Base-by-base conservation (phyloP, 2,888 invertebrate genomes). In the Aphidoletes aphidimyza region DNA sequence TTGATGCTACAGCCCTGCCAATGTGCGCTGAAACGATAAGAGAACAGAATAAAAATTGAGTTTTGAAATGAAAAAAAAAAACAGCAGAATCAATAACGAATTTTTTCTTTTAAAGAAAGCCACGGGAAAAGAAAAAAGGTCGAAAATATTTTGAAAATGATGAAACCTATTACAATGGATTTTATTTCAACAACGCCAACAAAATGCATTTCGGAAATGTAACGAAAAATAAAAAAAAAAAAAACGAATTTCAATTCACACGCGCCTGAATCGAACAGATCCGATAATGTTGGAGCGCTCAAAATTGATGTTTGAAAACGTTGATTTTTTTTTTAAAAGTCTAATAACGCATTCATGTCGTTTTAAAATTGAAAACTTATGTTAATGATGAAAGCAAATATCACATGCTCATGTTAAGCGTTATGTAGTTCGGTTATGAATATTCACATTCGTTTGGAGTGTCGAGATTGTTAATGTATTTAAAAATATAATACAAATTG, bases 11-110 rank as follows among this genome's bases (percentile, higher is more conserved):
- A 30, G 34, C 30, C 30, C 69, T 14, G 34, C 34, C 30, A 34
- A 69, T 30, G 69, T 69, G 69, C 14, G 69, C 69, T 69, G 69
- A 69, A 69, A 69, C 69, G 69, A 69, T 69, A 69, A 69, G 34
- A 69, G 69, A 26, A n/a, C n/a, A n/a, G n/a, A n/a, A n/a, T n/a
- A n/a, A n/a, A n/a, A n/a, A n/a, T n/a, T n/a, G n/a, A n/a, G n/a
- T n/a, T n/a, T n/a, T n/a, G n/a, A n/a, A n/a, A n/a, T n/a, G n/a
- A 69, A 30, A 69, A 30, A 9, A 9, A 69, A 30, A 14, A n/a
- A 26, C n/a, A 54, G 1, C 5, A 54, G 22, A 54, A 54, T 54
- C 54, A n/a, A 54, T 54, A 54, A 54, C 22, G 22, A 54, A 8
- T 22, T 54, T n/a, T n/a, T n/a, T n/a, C n/a, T n/a, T n/a, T n/a